phyloP scores from a whole-genome alignment of 2,113 vertebrate genomes.

The Microtus montanus region DNA sequence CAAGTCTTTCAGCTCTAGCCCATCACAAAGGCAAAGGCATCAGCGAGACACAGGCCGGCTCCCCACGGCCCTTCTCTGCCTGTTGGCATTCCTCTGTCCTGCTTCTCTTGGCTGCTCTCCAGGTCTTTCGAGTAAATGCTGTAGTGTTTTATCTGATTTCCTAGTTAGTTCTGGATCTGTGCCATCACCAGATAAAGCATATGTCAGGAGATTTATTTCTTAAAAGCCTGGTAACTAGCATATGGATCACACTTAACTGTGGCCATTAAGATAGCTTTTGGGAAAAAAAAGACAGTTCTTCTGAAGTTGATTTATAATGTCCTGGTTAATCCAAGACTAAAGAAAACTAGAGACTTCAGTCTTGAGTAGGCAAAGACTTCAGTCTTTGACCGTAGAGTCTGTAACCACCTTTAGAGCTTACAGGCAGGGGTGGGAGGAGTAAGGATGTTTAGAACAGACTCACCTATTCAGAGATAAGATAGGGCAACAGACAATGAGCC shows the following conservation, averaged over 20 bases:
- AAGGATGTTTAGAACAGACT: not conserved
- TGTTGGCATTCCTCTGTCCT: conserved; percentile 1
- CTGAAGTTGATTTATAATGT: conserved; percentile 14
- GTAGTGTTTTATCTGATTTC: conserved; percentile 70
- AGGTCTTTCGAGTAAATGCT: conserved; percentile 62
- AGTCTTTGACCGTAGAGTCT: not conserved
- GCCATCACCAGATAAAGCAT: conserved; percentile 60
- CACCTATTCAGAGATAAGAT: not conserved
- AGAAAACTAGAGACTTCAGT: not conserved
- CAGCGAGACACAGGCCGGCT: not conserved
- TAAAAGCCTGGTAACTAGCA: conserved; percentile 54
- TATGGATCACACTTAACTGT: conserved; percentile 40
- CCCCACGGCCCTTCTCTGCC: not conserved
- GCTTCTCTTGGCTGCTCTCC: conserved; percentile 56
- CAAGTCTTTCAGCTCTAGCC: conserved; percentile 1
- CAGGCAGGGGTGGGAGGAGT: not conserved
- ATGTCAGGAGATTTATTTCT: conserved; percentile 57
- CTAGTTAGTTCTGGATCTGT: conserved; percentile 67
- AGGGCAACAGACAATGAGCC: not conserved
- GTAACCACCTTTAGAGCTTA: not conserved
- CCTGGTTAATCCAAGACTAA: not conserved
- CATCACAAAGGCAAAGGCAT: not conserved
- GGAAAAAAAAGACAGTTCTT: conserved; percentile 18
- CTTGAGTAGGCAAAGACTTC: not conserved
- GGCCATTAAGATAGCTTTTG: conserved; percentile 53